Evolutionary conservation across 2,797 vertebrate genomes (phyloP).

Genomic region (Acanthiza pusilla): DNA sequence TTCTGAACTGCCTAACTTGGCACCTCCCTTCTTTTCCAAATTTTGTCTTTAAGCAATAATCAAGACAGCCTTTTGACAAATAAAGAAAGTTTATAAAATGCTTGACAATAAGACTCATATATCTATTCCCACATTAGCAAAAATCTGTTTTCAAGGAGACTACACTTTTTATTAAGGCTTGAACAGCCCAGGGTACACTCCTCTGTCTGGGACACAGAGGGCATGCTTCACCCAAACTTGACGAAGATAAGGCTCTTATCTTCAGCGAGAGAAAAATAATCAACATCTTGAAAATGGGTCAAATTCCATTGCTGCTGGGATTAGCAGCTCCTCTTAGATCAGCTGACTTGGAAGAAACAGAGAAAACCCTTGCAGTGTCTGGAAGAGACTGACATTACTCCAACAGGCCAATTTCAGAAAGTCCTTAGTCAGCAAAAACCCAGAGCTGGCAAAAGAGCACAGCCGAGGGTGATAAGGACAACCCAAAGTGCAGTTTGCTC

Average conservation of each 20-base stretch:
- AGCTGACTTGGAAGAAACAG: slow-evolving; percentile 57
- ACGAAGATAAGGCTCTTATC: slow-evolving; percentile 74
- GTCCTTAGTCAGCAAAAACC: background rate
- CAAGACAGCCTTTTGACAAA: slow-evolving; percentile 24
- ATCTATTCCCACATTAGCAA: slow-evolving; percentile 36
- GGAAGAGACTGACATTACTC: background rate
- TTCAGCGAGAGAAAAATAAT: slow-evolving; percentile 52
- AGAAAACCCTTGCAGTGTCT: background rate
- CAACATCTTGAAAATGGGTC: slow-evolving; percentile 58
- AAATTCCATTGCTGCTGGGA: slow-evolving; percentile 56
- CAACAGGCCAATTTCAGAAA: background rate
- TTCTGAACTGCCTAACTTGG: slow-evolving; percentile 1
- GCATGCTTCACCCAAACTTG: slow-evolving; percentile 35
- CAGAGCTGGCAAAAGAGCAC: fast-evolving
- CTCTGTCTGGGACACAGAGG: slow-evolving; percentile 4
- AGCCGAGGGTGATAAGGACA: background rate
- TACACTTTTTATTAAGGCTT: slow-evolving; percentile 43
- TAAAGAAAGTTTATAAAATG: slow-evolving; percentile 14
- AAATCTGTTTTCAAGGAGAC: slow-evolving; percentile 44
- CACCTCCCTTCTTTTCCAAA: slow-evolving; percentile 30
- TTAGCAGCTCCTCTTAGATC: slow-evolving; percentile 42
- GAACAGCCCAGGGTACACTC: background rate
- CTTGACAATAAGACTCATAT: background rate
- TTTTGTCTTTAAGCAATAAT: background rate
- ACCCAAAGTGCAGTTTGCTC: background rate